Base-by-base conservation (phyloP, 1,140 invertebrate genomes). In the Drosophila albomicans region DNA sequence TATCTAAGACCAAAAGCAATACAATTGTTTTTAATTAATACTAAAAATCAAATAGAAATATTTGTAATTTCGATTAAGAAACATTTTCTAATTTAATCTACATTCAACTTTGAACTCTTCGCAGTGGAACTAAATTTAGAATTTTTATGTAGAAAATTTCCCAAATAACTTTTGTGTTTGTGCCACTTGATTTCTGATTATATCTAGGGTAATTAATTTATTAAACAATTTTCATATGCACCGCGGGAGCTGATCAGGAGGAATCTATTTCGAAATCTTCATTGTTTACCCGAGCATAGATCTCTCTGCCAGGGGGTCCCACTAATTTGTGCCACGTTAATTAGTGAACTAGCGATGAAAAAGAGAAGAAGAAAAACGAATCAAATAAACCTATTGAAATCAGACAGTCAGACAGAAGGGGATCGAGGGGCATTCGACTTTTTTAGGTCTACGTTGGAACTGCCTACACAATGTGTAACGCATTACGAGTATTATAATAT, bases 391-490 rank as follows among this genome's bases (percentile, higher is more conserved):
- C 43, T 59, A 62, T 66, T 35, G 49, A 56, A 51, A 43, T 45
- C 46, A 46, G 64, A 52, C 46, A 46, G 64, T 54, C 46, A 49
- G 30, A 16, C 16, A 11, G 63, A 69, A 54, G 41, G 45, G 52
- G 16, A 28, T n/a, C 13, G 63, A 69, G 61, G 41, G 45, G 52
- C 20, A 25, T 4, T 25, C 3, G 20, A 4, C 28, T 52, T 48
- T n/a, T 56, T n/a, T 58, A 46, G 41, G 59, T 56, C 38, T 61
- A 30, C 32, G 35, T 5, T 56, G 32, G 32, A n/a, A 1, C 81
- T 84, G 78, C 81, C 79, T 79, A 80, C 81, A 77, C 81, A 84
- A 84, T 69, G 65, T 85, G 77, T 74, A 84, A 80, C 81, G 75
- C 78, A 78, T 79, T 78, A 35, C 30, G 51, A 15, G 28, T 54